These are phyloP conservation scores for Andrena minutula DNA, from an alignment of 2,888 invertebrate genomes.

Conservation along the genomic window DNA sequence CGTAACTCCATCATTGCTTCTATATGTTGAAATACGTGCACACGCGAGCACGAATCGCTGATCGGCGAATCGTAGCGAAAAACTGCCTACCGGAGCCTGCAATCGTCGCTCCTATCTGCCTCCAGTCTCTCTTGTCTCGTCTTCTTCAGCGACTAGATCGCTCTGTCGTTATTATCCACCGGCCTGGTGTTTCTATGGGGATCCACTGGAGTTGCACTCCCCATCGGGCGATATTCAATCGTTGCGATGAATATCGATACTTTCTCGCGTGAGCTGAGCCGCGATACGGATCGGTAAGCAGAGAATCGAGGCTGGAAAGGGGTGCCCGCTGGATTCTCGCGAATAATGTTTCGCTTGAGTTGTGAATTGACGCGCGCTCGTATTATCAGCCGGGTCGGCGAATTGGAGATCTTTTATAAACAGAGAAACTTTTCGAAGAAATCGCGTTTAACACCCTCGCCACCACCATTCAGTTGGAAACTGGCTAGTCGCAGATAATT, in stretches of 20 bases:
- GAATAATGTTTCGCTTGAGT: constrained; percentile 37
- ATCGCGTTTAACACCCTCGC: no score
- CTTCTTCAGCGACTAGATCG: neutral
- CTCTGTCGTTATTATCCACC: constrained; percentile 29
- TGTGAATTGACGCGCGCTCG: neutral
- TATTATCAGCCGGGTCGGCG: constrained; percentile 5
- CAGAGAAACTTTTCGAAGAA: no score
- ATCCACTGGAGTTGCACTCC: constrained; percentile 14
- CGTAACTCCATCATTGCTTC: neutral
- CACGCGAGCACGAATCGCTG: constrained; percentile 3
- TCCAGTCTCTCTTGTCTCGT: constrained; percentile 4
- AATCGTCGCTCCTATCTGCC: neutral
- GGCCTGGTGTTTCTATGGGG: neutral
- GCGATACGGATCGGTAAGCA: constrained; percentile 26
- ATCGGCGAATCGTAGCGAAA: neutral
- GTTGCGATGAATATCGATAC: constrained; percentile 43
- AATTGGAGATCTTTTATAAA: no score
- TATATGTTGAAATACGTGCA: neutral
- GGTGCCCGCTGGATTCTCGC: constrained; percentile 15
- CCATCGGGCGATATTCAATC: constrained; percentile 22
- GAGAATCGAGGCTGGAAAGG: constrained; percentile 12
- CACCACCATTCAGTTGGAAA: no score
- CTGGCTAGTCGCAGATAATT: no score
- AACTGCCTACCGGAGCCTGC: neutral
- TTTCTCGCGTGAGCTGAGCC: constrained; percentile 41